Percentiles rank a stretch among this genome's conserved stretches.
phyloP scores from a whole-genome alignment of 2,797 vertebrate genomes.

The Karalla daura region DNA sequence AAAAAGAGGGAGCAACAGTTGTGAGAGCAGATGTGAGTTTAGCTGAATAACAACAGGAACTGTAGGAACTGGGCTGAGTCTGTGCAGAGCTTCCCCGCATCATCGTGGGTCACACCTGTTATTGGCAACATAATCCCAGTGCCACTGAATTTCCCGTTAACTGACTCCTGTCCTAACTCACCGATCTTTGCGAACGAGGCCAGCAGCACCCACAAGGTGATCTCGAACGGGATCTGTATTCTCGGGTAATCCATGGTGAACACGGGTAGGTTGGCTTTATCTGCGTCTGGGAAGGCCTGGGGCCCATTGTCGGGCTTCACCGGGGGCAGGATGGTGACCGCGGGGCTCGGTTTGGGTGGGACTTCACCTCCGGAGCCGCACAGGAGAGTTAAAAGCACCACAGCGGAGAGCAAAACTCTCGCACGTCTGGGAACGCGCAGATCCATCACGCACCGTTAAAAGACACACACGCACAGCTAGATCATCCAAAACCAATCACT shows the following conservation, averaged over 20 bases:
- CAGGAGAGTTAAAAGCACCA: conserved; percentile 33
- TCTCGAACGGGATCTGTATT: conserved; percentile 95
- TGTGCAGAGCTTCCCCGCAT: not conserved
- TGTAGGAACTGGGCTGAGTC: not conserved
- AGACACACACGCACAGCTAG: not conserved
- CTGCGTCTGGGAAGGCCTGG: conserved; percentile 71
- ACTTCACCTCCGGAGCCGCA: conserved; percentile 61
- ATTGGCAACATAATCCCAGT: not conserved
- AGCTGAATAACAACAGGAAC: not conserved
- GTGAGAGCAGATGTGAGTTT: not conserved
- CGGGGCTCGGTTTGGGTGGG: conserved; percentile 37
- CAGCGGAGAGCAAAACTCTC: conserved; percentile 27
- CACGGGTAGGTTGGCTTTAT: conserved; percentile 85
- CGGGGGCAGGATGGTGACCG: conserved; percentile 59
- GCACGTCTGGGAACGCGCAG: not conserved
- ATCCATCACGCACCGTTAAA: conserved; percentile 60
- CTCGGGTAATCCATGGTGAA: conserved; percentile 92
- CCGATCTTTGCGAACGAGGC: conserved; percentile 96
- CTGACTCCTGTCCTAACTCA: conserved; percentile 73
- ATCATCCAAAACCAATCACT: conserved; percentile 21
- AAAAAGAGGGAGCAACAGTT: too few species aligned
- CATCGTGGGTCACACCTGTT: not conserved
- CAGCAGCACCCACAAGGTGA: conserved; percentile 94
- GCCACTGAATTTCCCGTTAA: not conserved
- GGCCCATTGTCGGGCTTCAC: conserved; percentile 45